Conservation (phyloP, 2,888 invertebrate genomes). For the Peribatodes rhomboidaria region DNA sequence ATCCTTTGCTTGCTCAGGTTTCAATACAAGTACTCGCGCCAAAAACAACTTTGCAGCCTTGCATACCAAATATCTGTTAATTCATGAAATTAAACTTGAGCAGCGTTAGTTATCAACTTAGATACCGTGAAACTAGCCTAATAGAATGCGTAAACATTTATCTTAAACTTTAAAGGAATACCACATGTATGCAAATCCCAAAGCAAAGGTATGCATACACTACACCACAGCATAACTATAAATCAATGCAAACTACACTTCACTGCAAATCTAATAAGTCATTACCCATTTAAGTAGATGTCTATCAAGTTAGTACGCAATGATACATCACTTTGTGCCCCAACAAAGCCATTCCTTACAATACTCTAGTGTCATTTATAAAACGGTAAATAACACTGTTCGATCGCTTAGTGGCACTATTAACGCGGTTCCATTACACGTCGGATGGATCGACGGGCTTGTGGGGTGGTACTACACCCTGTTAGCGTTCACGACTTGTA, state of each 20-base stretch:
- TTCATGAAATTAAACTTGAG: too few species aligned
- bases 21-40: too few species aligned
- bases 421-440: conserved; percentile 41
- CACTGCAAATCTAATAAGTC: conserved; percentile 1
- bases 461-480: background rate
- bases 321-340: conserved; percentile 12
- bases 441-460: conserved; percentile 22
- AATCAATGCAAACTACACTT: conserved; percentile 1
- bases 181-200: too few species aligned
- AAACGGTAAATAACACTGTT: conserved; percentile 45
- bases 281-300: background rate
- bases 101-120: too few species aligned
- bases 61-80: too few species aligned
- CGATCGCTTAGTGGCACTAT: conserved; percentile 44
- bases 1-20: too few species aligned
- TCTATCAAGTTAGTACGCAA: background rate
- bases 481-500: conserved; percentile 5
- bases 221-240: background rate
- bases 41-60: too few species aligned
- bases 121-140: too few species aligned
- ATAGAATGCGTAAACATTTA: too few species aligned
- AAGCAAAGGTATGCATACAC: too few species aligned
- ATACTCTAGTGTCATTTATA: conserved; percentile 39
- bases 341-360: conserved; percentile 11
- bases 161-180: background rate